Percentiles rank a stretch among this genome's conserved stretches.
phyloP scores from a whole-genome alignment of 2,888 invertebrate genomes.

The Hermaeophaga mercurialis region DNA sequence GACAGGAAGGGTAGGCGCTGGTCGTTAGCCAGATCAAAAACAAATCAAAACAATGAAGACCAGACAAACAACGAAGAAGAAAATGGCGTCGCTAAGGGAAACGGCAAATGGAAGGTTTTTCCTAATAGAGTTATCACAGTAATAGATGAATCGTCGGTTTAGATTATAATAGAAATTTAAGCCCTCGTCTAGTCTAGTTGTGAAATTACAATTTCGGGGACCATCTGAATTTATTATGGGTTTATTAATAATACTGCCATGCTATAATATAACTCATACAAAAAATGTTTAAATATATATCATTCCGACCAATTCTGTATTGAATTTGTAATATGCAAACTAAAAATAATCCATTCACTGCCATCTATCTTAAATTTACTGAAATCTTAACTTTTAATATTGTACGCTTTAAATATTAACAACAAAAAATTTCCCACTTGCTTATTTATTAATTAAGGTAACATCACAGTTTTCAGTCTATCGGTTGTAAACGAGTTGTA shows the following conservation, averaged over 20 bases:
- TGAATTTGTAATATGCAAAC: no score
- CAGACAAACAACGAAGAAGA: conserved; percentile 61
- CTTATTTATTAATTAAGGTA: no score
- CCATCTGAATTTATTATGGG: conserved; percentile 3
- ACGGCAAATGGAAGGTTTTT: conserved; percentile 55
- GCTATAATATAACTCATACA: no score
- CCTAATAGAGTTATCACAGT: conserved; percentile 74
- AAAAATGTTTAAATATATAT: no score
- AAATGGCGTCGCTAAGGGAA: conserved; percentile 55
- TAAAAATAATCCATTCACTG: no score
- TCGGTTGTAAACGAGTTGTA: no score
- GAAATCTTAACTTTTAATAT: no score
- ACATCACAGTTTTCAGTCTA: no score
- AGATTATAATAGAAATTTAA: conserved; percentile 29
- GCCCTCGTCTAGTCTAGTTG: conserved; percentile 14
- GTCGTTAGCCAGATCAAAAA: conserved; percentile 68
- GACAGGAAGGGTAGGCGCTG: conserved; percentile 74
- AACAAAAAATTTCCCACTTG: no score
- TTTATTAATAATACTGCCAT: not conserved
- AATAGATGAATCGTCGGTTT: conserved; percentile 76
- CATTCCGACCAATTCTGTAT: no score
- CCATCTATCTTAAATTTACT: no score
- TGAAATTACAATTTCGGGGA: conserved; percentile 7
- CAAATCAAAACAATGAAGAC: conserved; percentile 57
- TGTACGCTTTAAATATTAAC: no score